Conservation (phyloP, 2,888 invertebrate species). For the Ormyrus labotus region DNA sequence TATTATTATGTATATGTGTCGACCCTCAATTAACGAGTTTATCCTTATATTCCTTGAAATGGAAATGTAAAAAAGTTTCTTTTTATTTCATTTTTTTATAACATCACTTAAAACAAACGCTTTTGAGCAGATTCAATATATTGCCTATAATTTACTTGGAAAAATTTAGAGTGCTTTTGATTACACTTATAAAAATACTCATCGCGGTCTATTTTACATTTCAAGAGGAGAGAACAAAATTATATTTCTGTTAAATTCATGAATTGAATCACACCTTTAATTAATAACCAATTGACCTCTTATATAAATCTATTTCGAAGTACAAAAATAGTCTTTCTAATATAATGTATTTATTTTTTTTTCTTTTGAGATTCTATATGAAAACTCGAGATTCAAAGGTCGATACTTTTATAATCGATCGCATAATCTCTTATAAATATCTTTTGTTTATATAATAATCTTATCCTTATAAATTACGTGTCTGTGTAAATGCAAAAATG, state of each 20-base stretch:
- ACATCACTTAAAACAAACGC: conserved; percentile 27
- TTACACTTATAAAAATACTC: conserved; percentile 51
- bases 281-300: conserved; percentile 50
- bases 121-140: conserved; percentile 7
- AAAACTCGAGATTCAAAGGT: conserved; percentile 54
- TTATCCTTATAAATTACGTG: conserved; percentile 18
- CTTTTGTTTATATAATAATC: conserved; percentile 26
- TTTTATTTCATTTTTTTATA: conserved; percentile 32
- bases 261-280: conserved; percentile 37
- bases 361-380: conserved; percentile 33
- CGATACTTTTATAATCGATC: conserved; percentile 45
- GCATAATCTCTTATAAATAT: conserved; percentile 40
- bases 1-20: conserved; percentile 24
- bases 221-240: conserved; percentile 26
- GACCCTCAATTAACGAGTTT: conserved; percentile 51
- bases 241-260: conserved; percentile 33
- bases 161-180: conserved; percentile 50
- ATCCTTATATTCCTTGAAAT: conserved; percentile 33
- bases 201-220: conserved; percentile 35
- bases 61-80: conserved; percentile 31
- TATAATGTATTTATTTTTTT: conserved; percentile 48
- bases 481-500: conserved; percentile 38
- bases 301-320: conserved; percentile 48
- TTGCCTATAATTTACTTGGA: conserved; percentile 27
- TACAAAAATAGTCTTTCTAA: conserved; percentile 53